Evolutionary conservation across 2,888 invertebrate species (phyloP), one percentile per base, ranked within the genome.

Genomic region (Harmothoe impar): DNA sequence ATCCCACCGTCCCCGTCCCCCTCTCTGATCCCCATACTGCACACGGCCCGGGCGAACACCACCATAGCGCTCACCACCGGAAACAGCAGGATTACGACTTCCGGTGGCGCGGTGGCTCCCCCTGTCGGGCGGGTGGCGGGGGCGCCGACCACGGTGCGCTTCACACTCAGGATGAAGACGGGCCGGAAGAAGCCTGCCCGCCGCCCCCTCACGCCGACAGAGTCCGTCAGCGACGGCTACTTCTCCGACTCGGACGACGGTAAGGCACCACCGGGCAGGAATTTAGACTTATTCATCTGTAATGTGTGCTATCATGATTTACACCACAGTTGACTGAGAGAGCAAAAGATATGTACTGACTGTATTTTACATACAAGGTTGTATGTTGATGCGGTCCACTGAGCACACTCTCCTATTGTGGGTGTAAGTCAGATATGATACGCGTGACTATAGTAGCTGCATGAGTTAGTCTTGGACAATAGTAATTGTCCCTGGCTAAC

Each of bases 231-330:
- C 10, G 86, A 86, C 33, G 86, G 86, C 25, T 86, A 54, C 56
- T 86, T 86, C 86, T 54, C 54, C 3, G 86, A 86, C 56, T 54
- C 86, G 31, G 86, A 86, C 25, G 86, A 86, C 52, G 86, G 86
- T 86, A 86, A 12, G 56, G 0, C 15, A 10, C n/a, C n/a, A n/a
- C n/a, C n/a, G n/a, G n/a, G n/a, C 54, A n/a, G n/a, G n/a, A n/a
- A n/a, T n/a, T n/a, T n/a, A n/a, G n/a, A n/a, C n/a, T n/a, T n/a
- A n/a, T n/a, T n/a, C n/a, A n/a, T n/a, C n/a, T n/a, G n/a, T n/a
- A n/a, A n/a, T n/a, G n/a, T n/a, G n/a, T n/a, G n/a, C n/a, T n/a
- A n/a, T n/a, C n/a, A n/a, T n/a, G n/a, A n/a, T n/a, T n/a, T n/a
- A n/a, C n/a, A n/a, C n/a, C n/a, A n/a, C n/a, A n/a, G n/a, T n/a